Base-by-base conservation (phyloP, 2,888 invertebrate species). In the Caenorhabditis becei region DNA sequence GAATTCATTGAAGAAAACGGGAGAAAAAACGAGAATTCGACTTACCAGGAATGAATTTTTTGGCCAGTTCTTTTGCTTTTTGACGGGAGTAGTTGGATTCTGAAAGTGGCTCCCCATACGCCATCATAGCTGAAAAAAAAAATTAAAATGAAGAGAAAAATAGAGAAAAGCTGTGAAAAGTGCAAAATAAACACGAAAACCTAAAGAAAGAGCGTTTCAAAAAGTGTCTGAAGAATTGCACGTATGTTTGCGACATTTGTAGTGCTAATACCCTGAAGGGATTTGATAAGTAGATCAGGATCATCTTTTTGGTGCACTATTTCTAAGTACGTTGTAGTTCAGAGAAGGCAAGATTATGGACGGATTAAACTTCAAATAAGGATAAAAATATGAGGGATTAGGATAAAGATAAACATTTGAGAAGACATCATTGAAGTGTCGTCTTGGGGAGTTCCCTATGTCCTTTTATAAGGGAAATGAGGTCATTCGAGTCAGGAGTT, bases 1-100 rank as follows among this genome's bases (percentile, higher is more conserved):
- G 26, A 28, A 37, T 37, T 35, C 37, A 18, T 37, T 58, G 35
- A 18, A n/a, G 18, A 65, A 28, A 49, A 14, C 32, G 32, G 32
- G 32, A 32, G 32, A 32, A 7, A 14, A 41, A 41, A 41, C 11
- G 26, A 49, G 59, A n/a, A n/a, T n/a, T n/a, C n/a, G n/a, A 69
- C 56, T 14, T n/a, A 80, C 80, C 81, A 53, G 77, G 77, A 56
- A 62, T 72, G 53, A 81, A 77, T 41, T 77, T 81, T 59, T 81
- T 81, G 14, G 71, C 62, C 24, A 67, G 3, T 14, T 81, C 81
- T 49, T 77, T 81, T 14, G 61, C 54, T 59, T 72, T 71, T 24
- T 77, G 77, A 23, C 77, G 66, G 37, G 77, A 37, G 35, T 63
- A 80, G 35, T 37, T 53, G 11, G 75, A 62, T n/a, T 80, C 80